Percentiles rank a stretch among this genome's conserved stretches.
These are phyloP conservation scores for Drosophila nr. fundita DNA, from an alignment of 2,888 invertebrate genomes.

Conservation along the genomic window DNA sequence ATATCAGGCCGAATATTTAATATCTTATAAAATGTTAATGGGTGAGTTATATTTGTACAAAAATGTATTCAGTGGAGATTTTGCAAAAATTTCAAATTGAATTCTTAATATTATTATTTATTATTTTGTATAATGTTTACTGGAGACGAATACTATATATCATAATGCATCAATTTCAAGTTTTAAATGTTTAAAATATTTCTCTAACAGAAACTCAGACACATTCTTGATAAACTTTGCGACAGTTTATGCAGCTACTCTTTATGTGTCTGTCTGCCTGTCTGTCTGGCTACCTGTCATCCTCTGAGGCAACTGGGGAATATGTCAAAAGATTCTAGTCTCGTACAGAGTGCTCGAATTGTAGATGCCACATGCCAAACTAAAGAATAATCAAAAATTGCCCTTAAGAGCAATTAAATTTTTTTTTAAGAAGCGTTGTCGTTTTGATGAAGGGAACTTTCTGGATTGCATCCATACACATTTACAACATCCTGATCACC, in stretches of 20 bases:
- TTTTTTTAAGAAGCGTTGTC: background rate
- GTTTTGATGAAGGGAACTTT: background rate
- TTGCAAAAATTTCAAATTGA: background rate
- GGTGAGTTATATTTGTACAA: background rate
- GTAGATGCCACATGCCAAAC: background rate
- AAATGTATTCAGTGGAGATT: background rate
- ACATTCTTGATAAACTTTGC: background rate
- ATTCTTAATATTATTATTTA: background rate
- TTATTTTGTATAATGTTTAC: background rate
- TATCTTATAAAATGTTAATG: background rate
- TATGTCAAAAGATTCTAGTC: background rate
- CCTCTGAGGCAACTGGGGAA: background rate
- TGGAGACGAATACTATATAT: background rate
- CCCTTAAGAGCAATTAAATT: background rate
- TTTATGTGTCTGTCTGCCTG: background rate
- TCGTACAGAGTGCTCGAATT: background rate
- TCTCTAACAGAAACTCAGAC: background rate
- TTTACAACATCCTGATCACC: background rate
- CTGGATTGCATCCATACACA: background rate
- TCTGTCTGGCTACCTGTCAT: background rate
- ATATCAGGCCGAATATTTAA: background rate
- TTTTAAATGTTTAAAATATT: background rate
- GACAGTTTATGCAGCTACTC: background rate
- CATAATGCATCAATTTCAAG: background rate
- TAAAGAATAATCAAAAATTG: background rate